Conservation (phyloP, 2,888 invertebrate species). For the Zygothrica quintamaculata region DNA sequence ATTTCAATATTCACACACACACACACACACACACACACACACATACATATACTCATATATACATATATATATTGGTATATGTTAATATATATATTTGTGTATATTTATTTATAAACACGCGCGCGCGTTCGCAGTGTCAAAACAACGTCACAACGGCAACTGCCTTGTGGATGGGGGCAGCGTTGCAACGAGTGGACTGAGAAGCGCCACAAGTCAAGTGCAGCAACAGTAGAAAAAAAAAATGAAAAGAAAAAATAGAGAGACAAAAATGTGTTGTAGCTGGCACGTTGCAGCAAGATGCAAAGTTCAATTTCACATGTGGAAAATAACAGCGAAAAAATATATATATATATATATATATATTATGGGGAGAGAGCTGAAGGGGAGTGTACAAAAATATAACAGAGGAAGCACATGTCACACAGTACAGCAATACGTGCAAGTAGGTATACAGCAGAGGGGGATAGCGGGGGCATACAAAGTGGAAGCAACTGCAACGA, state of each 20-base stretch:
- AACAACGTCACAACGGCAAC: slow-evolving; percentile 72
- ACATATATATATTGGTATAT: neutral
- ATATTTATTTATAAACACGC: slow-evolving; percentile 79
- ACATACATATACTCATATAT: slow-evolving; percentile 6
- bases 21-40: slow-evolving; percentile 18
- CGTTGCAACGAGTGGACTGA: neutral
- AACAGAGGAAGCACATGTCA: slow-evolving; percentile 79
- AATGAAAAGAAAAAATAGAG: slow-evolving; percentile 35
- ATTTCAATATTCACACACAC: slow-evolving; percentile 29
- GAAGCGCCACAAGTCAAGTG: slow-evolving; percentile 79
- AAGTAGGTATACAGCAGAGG: slow-evolving; percentile 19
- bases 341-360: too few species aligned
- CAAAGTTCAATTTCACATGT: slow-evolving; percentile 80
- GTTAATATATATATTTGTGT: neutral
- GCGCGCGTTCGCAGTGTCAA: slow-evolving; percentile 76
- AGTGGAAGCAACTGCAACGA: slow-evolving; percentile 22
- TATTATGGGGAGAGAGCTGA: slow-evolving; percentile 37
- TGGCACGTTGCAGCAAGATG: slow-evolving; percentile 72
- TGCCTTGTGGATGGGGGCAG: slow-evolving; percentile 6
- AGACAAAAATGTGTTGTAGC: slow-evolving; percentile 53
- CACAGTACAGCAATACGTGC: slow-evolving; percentile 60
- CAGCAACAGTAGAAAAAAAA: slow-evolving; percentile 49
- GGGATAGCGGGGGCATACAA: neutral
- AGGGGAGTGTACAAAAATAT: slow-evolving; percentile 59
- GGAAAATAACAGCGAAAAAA: slow-evolving; percentile 69